A percentile compares a stretch with the other conserved stretches of the same genome.
Evolutionary conservation across 2,113 vertebrate genomes (phyloP).

Genomic region (Lamprologus ornatipinnis): DNA sequence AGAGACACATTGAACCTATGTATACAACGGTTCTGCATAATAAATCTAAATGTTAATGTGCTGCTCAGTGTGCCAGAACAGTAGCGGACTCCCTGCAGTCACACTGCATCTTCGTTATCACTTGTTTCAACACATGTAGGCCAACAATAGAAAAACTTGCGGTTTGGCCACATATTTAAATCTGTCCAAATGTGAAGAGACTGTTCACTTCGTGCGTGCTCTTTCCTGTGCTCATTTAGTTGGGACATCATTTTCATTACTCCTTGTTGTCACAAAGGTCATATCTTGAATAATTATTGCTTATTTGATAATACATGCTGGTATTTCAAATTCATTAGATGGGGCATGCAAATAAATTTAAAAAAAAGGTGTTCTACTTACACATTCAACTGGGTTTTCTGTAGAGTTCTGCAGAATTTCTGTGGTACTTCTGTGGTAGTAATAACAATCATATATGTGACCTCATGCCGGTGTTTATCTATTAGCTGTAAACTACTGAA

Average conservation of each 20-base stretch:
- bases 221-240: not conserved
- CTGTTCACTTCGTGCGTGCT: not conserved
- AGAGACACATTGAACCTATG: not conserved
- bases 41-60: slow-evolving; percentile 22
- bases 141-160: not conserved
- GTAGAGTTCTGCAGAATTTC: not conserved
- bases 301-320: not conserved
- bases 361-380: not conserved
- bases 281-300: not conserved
- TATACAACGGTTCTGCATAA: not conserved
- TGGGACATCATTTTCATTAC: not conserved
- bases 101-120: not conserved
- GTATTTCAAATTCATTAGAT: not conserved
- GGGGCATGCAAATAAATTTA: not conserved
- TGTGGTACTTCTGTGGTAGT: not conserved
- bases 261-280: not conserved
- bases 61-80: not conserved
- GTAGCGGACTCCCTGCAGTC: not conserved
- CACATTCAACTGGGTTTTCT: not conserved
- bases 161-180: not conserved
- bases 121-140: not conserved
- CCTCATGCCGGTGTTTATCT: slow-evolving; percentile 13
- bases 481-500: slow-evolving; percentile 28
- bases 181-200: not conserved
- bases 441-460: not conserved